These are phyloP conservation scores for Bimastos eiseni DNA, from an alignment of 2,888 invertebrate genomes.

Conservation along the genomic window DNA sequence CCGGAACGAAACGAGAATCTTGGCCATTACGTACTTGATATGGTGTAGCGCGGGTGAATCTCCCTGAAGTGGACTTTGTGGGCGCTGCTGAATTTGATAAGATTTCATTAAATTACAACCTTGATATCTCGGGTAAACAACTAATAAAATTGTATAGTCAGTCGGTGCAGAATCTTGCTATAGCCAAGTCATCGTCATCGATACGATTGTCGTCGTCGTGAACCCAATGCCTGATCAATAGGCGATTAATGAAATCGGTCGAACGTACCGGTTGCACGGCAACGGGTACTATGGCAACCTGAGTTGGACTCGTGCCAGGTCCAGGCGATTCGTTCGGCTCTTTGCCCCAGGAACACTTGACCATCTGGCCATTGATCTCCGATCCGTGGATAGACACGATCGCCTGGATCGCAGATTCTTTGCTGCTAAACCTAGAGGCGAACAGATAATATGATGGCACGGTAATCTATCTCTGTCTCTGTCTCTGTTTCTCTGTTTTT, in stretches of 20 bases:
- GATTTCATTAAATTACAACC: too few relatives aligned
- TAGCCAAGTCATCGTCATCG: too few relatives aligned
- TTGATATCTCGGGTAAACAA: too few relatives aligned
- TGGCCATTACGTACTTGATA: too few relatives aligned
- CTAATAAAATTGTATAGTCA: too few relatives aligned
- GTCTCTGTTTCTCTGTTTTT: background rate
- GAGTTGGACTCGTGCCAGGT: background rate
- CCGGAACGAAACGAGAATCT: too few relatives aligned
- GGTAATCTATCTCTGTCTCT: too few relatives aligned
- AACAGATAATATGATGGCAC: background rate
- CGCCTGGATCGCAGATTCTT: constrained; percentile 95
- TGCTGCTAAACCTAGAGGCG: constrained; percentile 83
- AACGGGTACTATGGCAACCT: constrained; percentile 1
- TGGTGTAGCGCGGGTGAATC: too few relatives aligned
- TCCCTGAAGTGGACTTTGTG: too few relatives aligned
- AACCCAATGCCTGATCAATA: background rate
- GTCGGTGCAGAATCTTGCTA: too few relatives aligned
- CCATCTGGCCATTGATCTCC: constrained; percentile 90
- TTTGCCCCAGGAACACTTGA: constrained; percentile 99
- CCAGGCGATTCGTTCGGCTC: constrained; percentile 77
- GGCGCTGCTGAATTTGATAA: too few relatives aligned
- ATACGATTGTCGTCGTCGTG: background rate
- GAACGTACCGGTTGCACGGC: constrained; percentile 22
- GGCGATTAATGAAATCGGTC: background rate
- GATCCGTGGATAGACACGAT: constrained; percentile 95